Evolutionary conservation across 2,113 vertebrate species (phyloP).

Genomic region (Patagioenas fasciata): DNA sequence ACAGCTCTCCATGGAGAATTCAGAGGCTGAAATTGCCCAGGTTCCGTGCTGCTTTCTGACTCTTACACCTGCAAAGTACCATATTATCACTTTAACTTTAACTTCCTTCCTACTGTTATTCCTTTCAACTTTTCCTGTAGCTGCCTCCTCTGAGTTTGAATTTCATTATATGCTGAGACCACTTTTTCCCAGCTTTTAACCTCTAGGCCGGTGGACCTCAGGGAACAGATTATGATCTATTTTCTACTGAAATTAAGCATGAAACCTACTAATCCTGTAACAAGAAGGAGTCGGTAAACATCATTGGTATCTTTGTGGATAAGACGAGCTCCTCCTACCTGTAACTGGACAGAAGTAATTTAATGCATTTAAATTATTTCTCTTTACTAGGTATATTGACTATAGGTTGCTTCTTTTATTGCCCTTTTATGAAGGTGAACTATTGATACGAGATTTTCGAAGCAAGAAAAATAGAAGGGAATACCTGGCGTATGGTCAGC

Average conservation of each 20-base stretch:
- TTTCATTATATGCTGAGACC: neutral
- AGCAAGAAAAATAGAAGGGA: neutral
- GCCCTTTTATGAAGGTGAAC: neutral
- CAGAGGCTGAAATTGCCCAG: neutral
- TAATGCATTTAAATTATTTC: neutral
- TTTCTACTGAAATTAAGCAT: constrained; percentile 32
- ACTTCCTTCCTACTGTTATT: neutral
- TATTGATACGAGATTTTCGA: neutral
- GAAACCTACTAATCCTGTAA: neutral
- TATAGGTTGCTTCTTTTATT: neutral
- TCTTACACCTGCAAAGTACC: neutral
- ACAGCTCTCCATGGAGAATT: neutral
- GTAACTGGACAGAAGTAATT: neutral
- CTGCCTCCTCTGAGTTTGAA: neutral
- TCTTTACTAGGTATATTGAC: neutral
- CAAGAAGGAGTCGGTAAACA: neutral
- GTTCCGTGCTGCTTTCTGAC: neutral
- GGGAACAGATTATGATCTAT: neutral
- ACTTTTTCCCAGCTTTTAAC: constrained; percentile 23
- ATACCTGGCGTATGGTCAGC: neutral
- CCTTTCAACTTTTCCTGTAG: neutral
- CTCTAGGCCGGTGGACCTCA: neutral
- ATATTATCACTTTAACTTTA: neutral
- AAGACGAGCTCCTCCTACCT: neutral
- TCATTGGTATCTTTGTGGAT: neutral